These are phyloP conservation scores for Cyanoramphus novaezelandiae DNA, from an alignment of 2,113 vertebrate genomes.

Conservation along the genomic window DNA sequence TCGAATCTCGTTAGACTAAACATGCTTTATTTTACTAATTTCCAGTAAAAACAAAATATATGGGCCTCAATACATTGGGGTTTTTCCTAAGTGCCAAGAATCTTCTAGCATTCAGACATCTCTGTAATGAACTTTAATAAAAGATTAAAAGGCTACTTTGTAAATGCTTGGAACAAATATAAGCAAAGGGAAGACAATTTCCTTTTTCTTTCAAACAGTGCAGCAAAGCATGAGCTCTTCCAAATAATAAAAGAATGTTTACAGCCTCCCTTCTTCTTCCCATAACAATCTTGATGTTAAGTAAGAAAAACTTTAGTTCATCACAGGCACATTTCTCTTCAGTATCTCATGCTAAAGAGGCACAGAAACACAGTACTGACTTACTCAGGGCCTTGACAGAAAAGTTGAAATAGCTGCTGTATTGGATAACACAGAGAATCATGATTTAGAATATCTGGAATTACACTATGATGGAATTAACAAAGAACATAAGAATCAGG, in stretches of 20 bases:
- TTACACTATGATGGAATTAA: background rate
- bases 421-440: background rate
- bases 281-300: background rate
- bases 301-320: background rate
- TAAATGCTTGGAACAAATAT: slow-evolving; percentile 62
- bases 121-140: slow-evolving; percentile 35
- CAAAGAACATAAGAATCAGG: background rate
- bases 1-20: slow-evolving; percentile 26
- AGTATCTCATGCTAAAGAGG: background rate
- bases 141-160: slow-evolving; percentile 59
- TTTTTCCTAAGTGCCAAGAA: slow-evolving; percentile 28
- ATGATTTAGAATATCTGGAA: background rate
- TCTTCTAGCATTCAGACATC: slow-evolving; percentile 32
- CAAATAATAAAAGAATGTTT: slow-evolving; percentile 59
- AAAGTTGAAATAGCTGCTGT: background rate
- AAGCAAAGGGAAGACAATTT: slow-evolving; percentile 65
- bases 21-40: slow-evolving; percentile 42
- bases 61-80: background rate
- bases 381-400: background rate
- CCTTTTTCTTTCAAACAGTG: slow-evolving; percentile 63
- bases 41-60: slow-evolving; percentile 47
- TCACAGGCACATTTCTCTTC: background rate
- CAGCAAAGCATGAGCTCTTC: slow-evolving; percentile 18
- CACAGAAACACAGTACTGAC: background rate
- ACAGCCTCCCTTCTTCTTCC: slow-evolving; percentile 2